These are phyloP conservation scores for Astatoreochromis straeleni DNA, from an alignment of 2,113 vertebrate genomes.

Conservation along the genomic window DNA sequence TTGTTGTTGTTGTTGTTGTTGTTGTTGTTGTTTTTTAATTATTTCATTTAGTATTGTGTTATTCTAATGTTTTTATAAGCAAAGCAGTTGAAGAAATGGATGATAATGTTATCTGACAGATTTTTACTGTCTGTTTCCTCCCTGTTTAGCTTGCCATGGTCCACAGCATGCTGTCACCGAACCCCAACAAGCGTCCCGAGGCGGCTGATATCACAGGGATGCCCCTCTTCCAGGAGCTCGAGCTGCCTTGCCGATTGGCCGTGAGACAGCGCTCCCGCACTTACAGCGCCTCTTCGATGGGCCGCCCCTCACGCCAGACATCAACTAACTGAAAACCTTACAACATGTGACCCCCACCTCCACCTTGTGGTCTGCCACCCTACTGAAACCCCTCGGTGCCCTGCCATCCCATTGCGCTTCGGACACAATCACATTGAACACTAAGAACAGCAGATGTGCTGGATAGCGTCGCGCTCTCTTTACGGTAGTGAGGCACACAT, in stretches of 20 bases:
- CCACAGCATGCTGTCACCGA: constrained; percentile 86
- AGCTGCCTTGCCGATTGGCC: constrained; percentile 79
- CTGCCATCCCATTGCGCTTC: neutral
- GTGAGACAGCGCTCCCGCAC: constrained; percentile 90
- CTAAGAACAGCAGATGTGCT: neutral
- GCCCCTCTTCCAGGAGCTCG: constrained; percentile 86
- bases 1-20: neutral
- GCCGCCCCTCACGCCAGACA: constrained; percentile 78
- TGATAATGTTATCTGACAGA: neutral
- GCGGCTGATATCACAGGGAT: constrained; percentile 86
- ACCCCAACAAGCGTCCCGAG: constrained; percentile 84
- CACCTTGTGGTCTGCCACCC: neutral
- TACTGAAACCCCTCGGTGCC: neutral
- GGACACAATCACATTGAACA: neutral
- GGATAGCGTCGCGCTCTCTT: neutral
- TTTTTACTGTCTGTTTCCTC: neutral
- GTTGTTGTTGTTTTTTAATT: neutral
- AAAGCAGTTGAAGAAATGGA: neutral
- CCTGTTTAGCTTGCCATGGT: constrained; percentile 84
- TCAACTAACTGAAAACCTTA: constrained; percentile 66
- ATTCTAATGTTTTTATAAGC: neutral
- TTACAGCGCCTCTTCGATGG: constrained; percentile 85
- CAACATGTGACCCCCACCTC: neutral
- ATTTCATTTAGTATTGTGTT: neutral
- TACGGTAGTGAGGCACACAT: neutral